These are phyloP conservation scores for Synanthedon formicaeformis DNA, from an alignment of 2,888 invertebrate genomes.

Conservation along the genomic window DNA sequence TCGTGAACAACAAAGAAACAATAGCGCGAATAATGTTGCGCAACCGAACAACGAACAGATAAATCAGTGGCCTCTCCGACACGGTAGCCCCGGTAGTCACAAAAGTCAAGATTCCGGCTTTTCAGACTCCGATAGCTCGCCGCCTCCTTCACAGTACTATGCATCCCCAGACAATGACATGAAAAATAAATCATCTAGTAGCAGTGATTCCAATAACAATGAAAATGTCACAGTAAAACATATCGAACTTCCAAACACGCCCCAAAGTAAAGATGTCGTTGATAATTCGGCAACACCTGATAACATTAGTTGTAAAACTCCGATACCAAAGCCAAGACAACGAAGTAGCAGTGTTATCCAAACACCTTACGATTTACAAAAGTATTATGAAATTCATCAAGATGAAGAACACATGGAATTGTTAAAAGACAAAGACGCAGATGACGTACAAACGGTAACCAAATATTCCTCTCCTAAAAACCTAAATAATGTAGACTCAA, in stretches of 20 bases:
- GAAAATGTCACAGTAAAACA: slow-evolving; percentile 59
- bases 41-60: slow-evolving; percentile 39
- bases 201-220: slow-evolving; percentile 60
- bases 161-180: slow-evolving; percentile 39
- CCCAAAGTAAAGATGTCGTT: slow-evolving; percentile 36
- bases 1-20: slow-evolving; percentile 47
- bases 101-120: slow-evolving; percentile 86
- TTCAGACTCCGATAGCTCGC: slow-evolving; percentile 80
- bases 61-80: slow-evolving; percentile 59
- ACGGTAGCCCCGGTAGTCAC: slow-evolving; percentile 73
- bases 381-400: slow-evolving; percentile 60
- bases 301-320: slow-evolving; percentile 21
- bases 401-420: slow-evolving; percentile 59
- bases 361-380: slow-evolving; percentile 63
- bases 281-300: slow-evolving; percentile 32
- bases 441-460: slow-evolving; percentile 25
- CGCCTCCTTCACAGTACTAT: slow-evolving; percentile 60
- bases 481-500: slow-evolving; percentile 32
- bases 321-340: slow-evolving; percentile 52
- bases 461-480: slow-evolving; percentile 44
- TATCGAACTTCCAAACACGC: slow-evolving; percentile 49
- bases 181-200: slow-evolving; percentile 48
- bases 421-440: slow-evolving; percentile 42
- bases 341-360: slow-evolving; percentile 64
- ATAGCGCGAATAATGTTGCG: slow-evolving; percentile 46